A percentile compares a stretch with the other conserved stretches of the same genome.
Evolutionary conservation across 2,888 invertebrate genomes (phyloP).

Genomic region (Tanypteryx hageni): DNA sequence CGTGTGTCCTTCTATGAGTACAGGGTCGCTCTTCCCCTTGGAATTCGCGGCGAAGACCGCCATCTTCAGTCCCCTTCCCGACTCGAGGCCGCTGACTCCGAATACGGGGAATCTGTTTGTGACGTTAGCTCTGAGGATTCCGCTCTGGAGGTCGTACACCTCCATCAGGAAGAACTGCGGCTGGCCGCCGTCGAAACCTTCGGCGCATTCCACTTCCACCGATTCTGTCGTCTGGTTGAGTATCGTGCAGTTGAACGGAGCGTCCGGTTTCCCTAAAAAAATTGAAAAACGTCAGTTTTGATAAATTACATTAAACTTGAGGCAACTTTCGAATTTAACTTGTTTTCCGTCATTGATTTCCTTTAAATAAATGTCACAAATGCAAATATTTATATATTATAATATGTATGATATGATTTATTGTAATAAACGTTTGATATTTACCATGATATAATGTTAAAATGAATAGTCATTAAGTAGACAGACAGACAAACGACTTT

Average conservation of each 20-base stretch:
- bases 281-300: neutral
- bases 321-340: too few species aligned
- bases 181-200: conserved; percentile 88
- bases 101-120: conserved; percentile 85
- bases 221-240: conserved; percentile 88
- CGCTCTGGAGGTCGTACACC: conserved; percentile 83
- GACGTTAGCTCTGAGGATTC: conserved; percentile 81
- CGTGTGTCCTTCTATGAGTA: conserved; percentile 84
- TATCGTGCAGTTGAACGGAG: conserved; percentile 86
- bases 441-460: too few species aligned
- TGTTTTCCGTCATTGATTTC: too few species aligned
- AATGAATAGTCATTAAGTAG: too few species aligned
- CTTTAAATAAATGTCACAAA: too few species aligned
- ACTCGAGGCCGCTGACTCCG: conserved; percentile 85
- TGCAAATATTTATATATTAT: too few species aligned
- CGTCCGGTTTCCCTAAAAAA: conserved; percentile 83
- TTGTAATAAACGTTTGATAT: too few species aligned
- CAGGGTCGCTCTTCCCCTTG: conserved; percentile 87
- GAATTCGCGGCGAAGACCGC: conserved; percentile 89
- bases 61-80: conserved; percentile 87
- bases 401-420: too few species aligned
- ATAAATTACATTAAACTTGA: too few species aligned
- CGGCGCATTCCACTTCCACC: conserved; percentile 83
- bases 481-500: too few species aligned
- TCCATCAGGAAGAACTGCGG: conserved; percentile 85